Conservation (phyloP, 2,797 vertebrate species). For the Cryptoblepharus egeriae region DNA sequence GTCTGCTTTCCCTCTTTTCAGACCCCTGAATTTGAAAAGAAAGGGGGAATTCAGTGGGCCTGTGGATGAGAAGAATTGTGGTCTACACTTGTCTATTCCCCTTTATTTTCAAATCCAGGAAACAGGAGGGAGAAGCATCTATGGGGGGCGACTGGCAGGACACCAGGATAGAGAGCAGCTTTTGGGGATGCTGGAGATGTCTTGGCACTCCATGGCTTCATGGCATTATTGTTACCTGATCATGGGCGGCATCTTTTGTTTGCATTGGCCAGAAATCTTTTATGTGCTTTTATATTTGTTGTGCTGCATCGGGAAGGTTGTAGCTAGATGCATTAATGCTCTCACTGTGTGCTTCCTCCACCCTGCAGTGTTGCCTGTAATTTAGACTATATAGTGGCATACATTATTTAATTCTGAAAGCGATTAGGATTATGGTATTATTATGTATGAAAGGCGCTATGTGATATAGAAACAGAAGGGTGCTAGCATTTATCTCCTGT, state of each 20-base stretch:
- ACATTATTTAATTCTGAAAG: conserved; percentile 26
- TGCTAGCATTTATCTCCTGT: not conserved
- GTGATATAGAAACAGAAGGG: not conserved
- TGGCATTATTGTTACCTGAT: not conserved
- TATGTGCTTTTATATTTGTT: conserved; percentile 16
- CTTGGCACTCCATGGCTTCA: too few species aligned
- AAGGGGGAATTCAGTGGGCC: too few species aligned
- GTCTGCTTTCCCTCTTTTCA: too few species aligned
- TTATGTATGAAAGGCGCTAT: not conserved
- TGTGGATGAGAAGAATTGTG: too few species aligned
- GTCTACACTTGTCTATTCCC: too few species aligned
- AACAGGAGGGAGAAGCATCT: too few species aligned
- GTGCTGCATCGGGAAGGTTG: not conserved
- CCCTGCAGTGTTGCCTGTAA: not conserved
- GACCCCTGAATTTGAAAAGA: too few species aligned
- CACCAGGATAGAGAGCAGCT: too few species aligned
- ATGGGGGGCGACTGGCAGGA: too few species aligned
- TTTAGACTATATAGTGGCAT: not conserved
- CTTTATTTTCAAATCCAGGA: too few species aligned
- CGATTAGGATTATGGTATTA: not conserved
- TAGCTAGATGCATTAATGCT: not conserved
- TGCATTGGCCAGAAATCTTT: not conserved
- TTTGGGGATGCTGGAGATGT: too few species aligned
- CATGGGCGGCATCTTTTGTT: not conserved
- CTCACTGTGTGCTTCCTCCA: not conserved